A percentile compares a stretch with the other conserved stretches of the same genome.
Evolutionary conservation across 2,888 invertebrate species (phyloP).

Genomic region (Cactoblastis cactorum): DNA sequence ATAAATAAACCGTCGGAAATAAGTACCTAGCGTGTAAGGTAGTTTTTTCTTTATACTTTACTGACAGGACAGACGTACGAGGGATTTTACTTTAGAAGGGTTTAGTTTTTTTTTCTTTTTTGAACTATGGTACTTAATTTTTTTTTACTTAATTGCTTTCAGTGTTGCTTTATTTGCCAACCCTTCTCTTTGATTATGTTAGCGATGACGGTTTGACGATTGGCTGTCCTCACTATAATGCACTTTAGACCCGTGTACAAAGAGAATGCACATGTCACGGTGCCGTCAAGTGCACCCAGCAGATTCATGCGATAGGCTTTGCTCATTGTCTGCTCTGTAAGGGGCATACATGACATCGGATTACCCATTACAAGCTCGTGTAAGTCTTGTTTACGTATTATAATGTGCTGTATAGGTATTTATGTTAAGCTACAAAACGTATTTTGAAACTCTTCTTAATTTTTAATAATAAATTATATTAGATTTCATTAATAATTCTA

Average conservation of each 20-base stretch:
- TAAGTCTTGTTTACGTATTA: constrained; percentile 2
- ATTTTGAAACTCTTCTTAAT: no score
- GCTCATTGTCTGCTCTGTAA: constrained; percentile 51
- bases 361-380: constrained; percentile 3
- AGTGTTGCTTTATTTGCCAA: background rate
- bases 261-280: constrained; percentile 55
- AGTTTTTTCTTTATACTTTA: no score
- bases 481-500: no score
- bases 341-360: constrained; percentile 15
- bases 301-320: constrained; percentile 51
- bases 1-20: no score
- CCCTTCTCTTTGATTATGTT: background rate
- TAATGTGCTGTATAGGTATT: background rate
- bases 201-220: constrained; percentile 18
- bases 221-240: constrained; percentile 38
- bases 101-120: no score
- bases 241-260: constrained; percentile 44
- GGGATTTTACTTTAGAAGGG: no score
- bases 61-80: no score
- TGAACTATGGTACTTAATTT: no score
- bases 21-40: no score
- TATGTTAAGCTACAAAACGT: no score
- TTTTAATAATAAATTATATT: no score
- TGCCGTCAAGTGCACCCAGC: constrained; percentile 52
- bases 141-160: background rate